These are phyloP conservation scores for Pangasius mekongensis DNA, from an alignment of 2,797 vertebrate genomes.

Conservation along the genomic window DNA sequence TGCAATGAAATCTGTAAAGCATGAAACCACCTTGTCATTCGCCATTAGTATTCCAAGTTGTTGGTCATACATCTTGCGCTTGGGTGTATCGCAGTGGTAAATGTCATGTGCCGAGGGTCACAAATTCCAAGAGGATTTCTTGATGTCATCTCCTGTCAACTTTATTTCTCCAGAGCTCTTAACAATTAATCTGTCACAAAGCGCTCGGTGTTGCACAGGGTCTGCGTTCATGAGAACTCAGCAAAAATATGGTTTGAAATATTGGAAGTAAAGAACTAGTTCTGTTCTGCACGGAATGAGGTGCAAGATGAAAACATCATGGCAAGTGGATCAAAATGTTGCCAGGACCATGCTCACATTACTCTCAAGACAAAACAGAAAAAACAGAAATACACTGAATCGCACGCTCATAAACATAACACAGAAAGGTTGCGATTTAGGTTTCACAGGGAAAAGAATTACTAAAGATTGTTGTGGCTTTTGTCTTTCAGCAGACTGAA, in stretches of 20 bases:
- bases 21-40: constrained; percentile 77
- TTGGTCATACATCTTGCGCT: constrained; percentile 67
- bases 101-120: constrained; percentile 58
- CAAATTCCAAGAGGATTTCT: constrained; percentile 56
- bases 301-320: constrained; percentile 30
- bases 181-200: constrained; percentile 53
- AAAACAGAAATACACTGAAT: not conserved
- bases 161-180: constrained; percentile 48
- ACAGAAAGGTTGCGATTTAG: not conserved
- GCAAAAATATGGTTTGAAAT: constrained; percentile 3
- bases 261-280: constrained; percentile 18
- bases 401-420: not conserved
- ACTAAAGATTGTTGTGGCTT: not conserved
- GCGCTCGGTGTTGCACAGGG: not conserved
- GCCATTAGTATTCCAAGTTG: constrained; percentile 77
- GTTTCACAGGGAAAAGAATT: not conserved
- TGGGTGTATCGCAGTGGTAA: constrained; percentile 67
- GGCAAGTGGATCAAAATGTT: constrained; percentile 7
- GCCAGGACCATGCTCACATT: constrained; percentile 12
- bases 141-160: constrained; percentile 57
- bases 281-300: constrained; percentile 13
- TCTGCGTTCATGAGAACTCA: not conserved
- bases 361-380: not conserved
- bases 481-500: constrained; percentile 17
- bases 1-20: constrained; percentile 79